phyloP scores from a whole-genome alignment of 2,113 vertebrate species.

The Archocentrus centrarchus region DNA sequence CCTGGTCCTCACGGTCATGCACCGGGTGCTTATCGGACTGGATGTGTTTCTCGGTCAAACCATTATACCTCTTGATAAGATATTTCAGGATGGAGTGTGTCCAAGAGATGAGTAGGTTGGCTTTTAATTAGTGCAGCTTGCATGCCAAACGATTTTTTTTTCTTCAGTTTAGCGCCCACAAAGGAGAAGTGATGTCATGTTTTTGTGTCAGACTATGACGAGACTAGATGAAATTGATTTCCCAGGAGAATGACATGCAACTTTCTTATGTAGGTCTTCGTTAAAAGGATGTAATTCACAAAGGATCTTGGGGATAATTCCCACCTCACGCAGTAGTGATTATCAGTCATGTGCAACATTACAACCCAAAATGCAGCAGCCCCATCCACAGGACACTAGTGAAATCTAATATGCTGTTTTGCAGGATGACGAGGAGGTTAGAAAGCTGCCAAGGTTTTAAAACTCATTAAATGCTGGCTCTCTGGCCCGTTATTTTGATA shows the following conservation, averaged over 20 bases:
- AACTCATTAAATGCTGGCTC: not conserved
- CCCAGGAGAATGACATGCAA: not conserved
- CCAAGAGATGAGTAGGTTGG: constrained; percentile 89
- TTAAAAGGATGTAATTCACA: not conserved
- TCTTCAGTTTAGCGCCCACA: not conserved
- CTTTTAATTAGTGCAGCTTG: constrained; percentile 3
- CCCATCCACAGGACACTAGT: not conserved
- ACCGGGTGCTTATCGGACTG: constrained; percentile 91
- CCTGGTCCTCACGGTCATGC: constrained; percentile 92
- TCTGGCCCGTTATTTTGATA: not conserved
- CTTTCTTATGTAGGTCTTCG: not conserved
- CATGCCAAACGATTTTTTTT: not conserved
- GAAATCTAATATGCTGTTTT: not conserved
- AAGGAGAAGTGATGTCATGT: not conserved
- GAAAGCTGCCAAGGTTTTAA: not conserved
- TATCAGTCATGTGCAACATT: not conserved
- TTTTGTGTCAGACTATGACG: not conserved
- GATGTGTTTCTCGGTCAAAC: constrained; percentile 94
- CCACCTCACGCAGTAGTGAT: not conserved
- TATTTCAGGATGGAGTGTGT: constrained; percentile 83
- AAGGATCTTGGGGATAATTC: not conserved
- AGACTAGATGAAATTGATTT: not conserved
- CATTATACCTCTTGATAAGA: constrained; percentile 84
- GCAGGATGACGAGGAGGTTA: not conserved
- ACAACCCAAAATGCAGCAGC: constrained; percentile 5